These are phyloP conservation scores for Scotopteryx bipunctaria DNA, from an alignment of 2,888 invertebrate genomes.

Conservation along the genomic window DNA sequence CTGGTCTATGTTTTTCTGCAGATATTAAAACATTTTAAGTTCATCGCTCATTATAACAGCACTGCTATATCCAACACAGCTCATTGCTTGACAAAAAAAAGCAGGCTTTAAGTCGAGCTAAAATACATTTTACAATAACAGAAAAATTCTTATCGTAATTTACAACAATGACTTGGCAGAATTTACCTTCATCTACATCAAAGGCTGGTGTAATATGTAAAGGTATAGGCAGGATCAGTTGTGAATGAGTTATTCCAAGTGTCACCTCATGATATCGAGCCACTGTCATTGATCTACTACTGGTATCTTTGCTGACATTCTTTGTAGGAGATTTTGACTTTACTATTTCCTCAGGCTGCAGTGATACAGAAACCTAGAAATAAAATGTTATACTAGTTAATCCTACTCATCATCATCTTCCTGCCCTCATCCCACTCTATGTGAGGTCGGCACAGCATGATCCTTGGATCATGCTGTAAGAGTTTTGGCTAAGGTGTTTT, in stretches of 20 bases:
- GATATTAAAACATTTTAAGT: too few species aligned
- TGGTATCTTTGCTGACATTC: conserved; percentile 71
- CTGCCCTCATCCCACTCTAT: too few species aligned
- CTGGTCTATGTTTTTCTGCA: too few species aligned
- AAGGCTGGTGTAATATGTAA: conserved; percentile 98
- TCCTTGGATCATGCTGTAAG: too few species aligned
- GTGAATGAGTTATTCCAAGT: conserved; percentile 92
- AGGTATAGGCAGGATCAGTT: conserved; percentile 96
- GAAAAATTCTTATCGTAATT: too few species aligned
- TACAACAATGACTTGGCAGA: too few species aligned
- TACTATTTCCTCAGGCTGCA: conserved; percentile 94
- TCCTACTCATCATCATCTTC: too few species aligned
- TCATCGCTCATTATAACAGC: too few species aligned
- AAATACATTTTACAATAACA: too few species aligned
- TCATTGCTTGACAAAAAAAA: not conserved
- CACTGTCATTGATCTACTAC: conserved; percentile 87
- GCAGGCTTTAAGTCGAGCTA: not conserved
- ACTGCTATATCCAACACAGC: too few species aligned
- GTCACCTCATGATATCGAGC: conserved; percentile 97
- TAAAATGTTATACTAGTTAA: not conserved
- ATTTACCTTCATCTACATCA: conserved; percentile 91
- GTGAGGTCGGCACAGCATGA: too few species aligned
- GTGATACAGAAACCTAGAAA: conserved; percentile 89
- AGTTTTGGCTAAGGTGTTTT: too few species aligned
- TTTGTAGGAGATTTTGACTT: conserved; percentile 72